phyloP scores from a whole-genome alignment of 2,888 invertebrate genomes.

The Galerucella pusilla region DNA sequence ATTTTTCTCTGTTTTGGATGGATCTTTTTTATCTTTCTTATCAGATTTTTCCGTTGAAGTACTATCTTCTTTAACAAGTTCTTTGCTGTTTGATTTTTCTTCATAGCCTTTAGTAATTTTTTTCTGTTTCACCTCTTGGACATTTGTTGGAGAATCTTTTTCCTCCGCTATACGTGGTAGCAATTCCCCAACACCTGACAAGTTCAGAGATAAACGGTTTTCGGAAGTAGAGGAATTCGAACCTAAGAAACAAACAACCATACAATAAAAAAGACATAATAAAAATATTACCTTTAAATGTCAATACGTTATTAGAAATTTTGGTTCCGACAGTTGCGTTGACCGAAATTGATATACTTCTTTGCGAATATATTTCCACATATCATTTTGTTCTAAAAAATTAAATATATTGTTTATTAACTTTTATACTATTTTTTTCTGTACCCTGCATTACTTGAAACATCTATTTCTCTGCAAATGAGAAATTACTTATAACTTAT shows the following conservation, averaged over 20 bases:
- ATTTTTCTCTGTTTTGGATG: slow-evolving; percentile 13
- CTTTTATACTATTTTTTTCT: too few species aligned
- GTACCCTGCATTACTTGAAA: too few species aligned
- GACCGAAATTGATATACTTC: not conserved
- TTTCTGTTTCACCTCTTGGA: slow-evolving; percentile 52
- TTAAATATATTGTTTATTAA: too few species aligned
- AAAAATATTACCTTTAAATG: too few species aligned
- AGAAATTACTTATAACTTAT: too few species aligned
- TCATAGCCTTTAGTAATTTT: slow-evolving; percentile 27
- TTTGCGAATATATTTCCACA: not conserved
- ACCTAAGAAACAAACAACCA: slow-evolving; percentile 37
- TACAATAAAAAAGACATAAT: not conserved
- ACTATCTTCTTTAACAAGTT: slow-evolving; percentile 1
- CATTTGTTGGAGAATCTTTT: slow-evolving; percentile 82
- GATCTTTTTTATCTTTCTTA: slow-evolving; percentile 5
- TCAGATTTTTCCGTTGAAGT: not conserved
- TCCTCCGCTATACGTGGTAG: slow-evolving; percentile 89
- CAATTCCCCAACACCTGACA: slow-evolving; percentile 69
- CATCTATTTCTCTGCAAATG: not conserved
- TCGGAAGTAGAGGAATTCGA: slow-evolving; percentile 48
- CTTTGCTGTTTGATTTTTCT: slow-evolving; percentile 14
- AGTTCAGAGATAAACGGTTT: slow-evolving; percentile 64
- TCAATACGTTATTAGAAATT: too few species aligned
- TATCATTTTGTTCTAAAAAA: not conserved
- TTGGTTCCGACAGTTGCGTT: too few species aligned